Evolutionary conservation across 2,888 invertebrate genomes (phyloP), one percentile per base, ranked within the genome.

Genomic region (Aleiodes leptofemur): DNA sequence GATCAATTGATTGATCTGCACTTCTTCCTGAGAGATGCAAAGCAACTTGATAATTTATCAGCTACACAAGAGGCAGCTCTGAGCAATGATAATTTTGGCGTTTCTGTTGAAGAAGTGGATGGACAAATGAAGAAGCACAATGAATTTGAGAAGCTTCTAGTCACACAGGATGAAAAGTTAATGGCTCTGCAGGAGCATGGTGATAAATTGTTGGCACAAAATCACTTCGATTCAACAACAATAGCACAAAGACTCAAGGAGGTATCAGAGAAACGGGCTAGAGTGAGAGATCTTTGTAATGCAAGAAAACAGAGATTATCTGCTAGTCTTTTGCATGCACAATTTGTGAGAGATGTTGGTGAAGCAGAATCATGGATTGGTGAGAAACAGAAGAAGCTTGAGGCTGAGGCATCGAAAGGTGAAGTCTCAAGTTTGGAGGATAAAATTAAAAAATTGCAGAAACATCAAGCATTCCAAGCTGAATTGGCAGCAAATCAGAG

Each of bases 391-490:
- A 97, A 96, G 89, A 96, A 96, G 87, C 91, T 97, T 7, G 95
- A 96, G 76, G 94, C 95, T 0, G 96, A 96, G 86, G 94, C 94
- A 7, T 93, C 92, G 79, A 92, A 93, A 74, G 93, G 93, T 31
- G 95, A 96, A 85, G 95, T 96, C 6, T 94, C 95, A 0, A 95
- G 94, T 85, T 91, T 99, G 3, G 97, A 98, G 86, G 98, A 98
- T 85, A 99, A 99, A 90, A 97, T 99, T 82, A 97, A 97, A 90
- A 96, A 96, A 85, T 90, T 98, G 48, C 97, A 98, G 87, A 97
- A 97, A 87, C 97, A 98, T 89, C 97, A 98, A 90, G 97, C 98
- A 0, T 96, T 98, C 91, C 96, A 97, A 83, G 97, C 97, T 0
- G 98, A 98, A 88, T 92, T 98, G 57, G 93, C 95, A 0, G 97